Evolutionary conservation across 2,797 vertebrate genomes (phyloP), one percentile per base, ranked within the genome.

Genomic region (Prionace glauca): DNA sequence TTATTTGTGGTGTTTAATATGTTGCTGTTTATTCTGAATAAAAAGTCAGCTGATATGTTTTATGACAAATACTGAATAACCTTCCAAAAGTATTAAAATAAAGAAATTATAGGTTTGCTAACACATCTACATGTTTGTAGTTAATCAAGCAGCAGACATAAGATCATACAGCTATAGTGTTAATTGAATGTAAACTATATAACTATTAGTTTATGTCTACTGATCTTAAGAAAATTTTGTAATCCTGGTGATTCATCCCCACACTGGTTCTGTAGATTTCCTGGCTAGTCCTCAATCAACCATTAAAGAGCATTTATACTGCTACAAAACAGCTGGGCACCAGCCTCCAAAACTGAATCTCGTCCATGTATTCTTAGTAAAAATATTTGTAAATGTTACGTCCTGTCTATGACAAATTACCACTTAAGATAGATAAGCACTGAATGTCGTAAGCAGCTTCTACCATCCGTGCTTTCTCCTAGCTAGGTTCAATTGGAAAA

Each of bases 381-480:
- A 91, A 91, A 91, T 91, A 60, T 65, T 91, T 91, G 56, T 91
- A 91, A 91, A 91, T 91, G 88, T 91, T 91, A 91, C 29, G 88
- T 91, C 88, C 29, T 65, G 88, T 56, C 88, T 91, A 65, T 65
- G 60, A 60, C 60, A 91, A 91, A 32, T 60, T 60, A 91, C 88
- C 88, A 91, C 88, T 60, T 91, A n/a, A n/a, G 29, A 60, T 65
- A 91, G 29, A 60, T 65, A 91, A 91, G 88, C 88, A 91, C 16
- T 91, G 56, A 32, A 91, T 91, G 88, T 65, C 36, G 20, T 91
- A 91, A 91, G 56, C 56, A n/a, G 60, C 60, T 65, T 65, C 88
- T 5, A 65, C 56, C 29, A 62, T 91, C 29, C 14, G 29, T n/a
- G 88, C 60, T 91, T 91, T 84, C 60, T 7, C 60, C 29, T n/a